Base-by-base conservation (phyloP, 2,113 vertebrate species). In the Heptranchias perlo region DNA sequence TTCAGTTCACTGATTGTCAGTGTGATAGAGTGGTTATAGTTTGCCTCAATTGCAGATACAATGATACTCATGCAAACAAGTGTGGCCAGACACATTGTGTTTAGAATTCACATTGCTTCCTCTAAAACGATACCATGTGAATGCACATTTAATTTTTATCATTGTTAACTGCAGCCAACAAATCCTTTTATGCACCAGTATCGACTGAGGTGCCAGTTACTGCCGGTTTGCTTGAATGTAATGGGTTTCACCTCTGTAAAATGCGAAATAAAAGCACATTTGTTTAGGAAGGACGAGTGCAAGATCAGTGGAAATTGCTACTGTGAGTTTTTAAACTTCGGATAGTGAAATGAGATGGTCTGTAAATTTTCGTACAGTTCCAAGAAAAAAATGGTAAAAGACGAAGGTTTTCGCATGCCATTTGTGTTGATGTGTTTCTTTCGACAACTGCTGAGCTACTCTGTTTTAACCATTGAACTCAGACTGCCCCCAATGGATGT, bases 391-490 rank as follows among this genome's bases (percentile, higher is more conserved):
- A 62, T 93, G 58, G 58, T 93, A 47, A 82, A 4, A 82, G 58
- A 93, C 18, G 35, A 61, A 93, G 58, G n/a, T 93, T 47, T 8
- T 96, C 97, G 98, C 98, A 98, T 98, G 98, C 97, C 89, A 82
- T 97, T 97, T 97, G 96, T 97, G 97, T 97, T 96, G 96, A 96
- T 94, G 97, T 92, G 87, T 58, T 58, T 91, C 96, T 97, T 97
- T 97, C 96, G 97, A 96, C 96, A 96, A 96, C 96, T 97, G 96
- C 96, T 97, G 97, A 97, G 97, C 96, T 97, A 96, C 96, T 96
- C 96, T 96, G 13, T 97, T 96, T 94, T 97, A 97, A 97, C 97
- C 97, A 96, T 96, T 96, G 96, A 96, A 96, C 96, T 97, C 97
- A 96, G 96, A 86, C 95, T 87, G 97, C 96, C 96, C 94, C 0